Base-by-base conservation (phyloP, 2,888 invertebrate species). In the Leucoma salicis region DNA sequence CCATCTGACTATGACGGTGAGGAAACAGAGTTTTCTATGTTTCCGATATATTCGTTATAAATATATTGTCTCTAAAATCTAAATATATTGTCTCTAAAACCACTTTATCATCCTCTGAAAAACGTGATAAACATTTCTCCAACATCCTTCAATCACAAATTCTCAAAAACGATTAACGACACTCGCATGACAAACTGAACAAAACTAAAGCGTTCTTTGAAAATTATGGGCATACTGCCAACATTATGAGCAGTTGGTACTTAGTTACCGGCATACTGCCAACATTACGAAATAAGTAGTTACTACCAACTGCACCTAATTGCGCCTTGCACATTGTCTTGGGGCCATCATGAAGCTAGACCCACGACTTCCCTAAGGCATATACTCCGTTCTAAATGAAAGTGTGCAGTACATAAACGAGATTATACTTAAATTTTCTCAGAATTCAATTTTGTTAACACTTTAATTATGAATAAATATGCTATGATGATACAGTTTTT, bases 311-410 rank as follows among this genome's bases (percentile, higher is more conserved):
- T 56, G 62, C 54, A 56, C 52, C 64, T 73, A 78, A 78, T 76
- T 78, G 74, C 55, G 63, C 59, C 59, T 63, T 62, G 53, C 61
- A 55, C 57, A 41, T 53, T 69, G 76, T 74, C 78, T 74, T 54
- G 57, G 46, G 78, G 78, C 77, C 52, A 66, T 78, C 78, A 76
- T 76, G 78, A 73, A 50, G 36, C 74, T 70, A 72, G 68, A 29
- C 64, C 52, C 62, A 56, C 56, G 57, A 54, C 49, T 57, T 49
- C 57, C 64, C 66, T 37, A 55, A 49, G 59, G 70, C 62, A 63
- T 57, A 45, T 39, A 37, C 71, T 62, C 4, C 13, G 29, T 29
- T 29, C 29, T 11, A 29, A 11, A 29, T 29, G 5, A 11, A 29
- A 29, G n/a, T 29, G 29, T 13, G 3, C 29, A 29, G 6, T n/a